Evolutionary conservation across 2,797 vertebrate genomes (phyloP).

Genomic region (Picus viridis): DNA sequence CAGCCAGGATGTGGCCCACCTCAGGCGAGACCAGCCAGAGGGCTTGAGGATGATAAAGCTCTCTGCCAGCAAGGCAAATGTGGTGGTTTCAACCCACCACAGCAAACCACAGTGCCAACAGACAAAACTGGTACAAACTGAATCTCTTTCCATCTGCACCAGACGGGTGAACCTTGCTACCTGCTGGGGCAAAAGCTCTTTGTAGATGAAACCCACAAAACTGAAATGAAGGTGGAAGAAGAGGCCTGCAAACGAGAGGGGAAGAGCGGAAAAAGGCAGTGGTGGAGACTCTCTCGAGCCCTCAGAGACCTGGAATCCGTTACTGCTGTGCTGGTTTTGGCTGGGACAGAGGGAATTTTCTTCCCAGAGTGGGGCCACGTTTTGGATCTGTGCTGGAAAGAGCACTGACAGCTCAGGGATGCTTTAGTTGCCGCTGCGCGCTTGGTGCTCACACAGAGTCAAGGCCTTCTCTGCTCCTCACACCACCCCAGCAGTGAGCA

Average conservation of each 20-base stretch:
- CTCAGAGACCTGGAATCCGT: neutral
- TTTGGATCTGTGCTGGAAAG: neutral
- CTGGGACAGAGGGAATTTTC: neutral
- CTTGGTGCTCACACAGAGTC: neutral
- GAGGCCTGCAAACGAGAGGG: neutral
- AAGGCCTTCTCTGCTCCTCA: neutral
- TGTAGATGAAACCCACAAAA: neutral
- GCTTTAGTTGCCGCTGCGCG: neutral
- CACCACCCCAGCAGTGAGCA: neutral
- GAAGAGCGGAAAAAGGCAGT: neutral
- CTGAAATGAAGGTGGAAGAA: neutral
- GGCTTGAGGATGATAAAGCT: neutral
- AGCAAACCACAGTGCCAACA: conserved; percentile 46
- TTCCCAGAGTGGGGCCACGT: neutral
- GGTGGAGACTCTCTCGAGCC: neutral
- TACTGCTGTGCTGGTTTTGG: neutral
- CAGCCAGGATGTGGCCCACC: neutral
- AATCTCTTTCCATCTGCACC: neutral
- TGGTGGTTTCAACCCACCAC: neutral
- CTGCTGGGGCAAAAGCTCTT: neutral
- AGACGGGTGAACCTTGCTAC: neutral
- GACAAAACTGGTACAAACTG: conserved; percentile 36
- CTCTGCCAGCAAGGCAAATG: neutral
- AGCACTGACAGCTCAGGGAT: neutral
- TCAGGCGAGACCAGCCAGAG: neutral